These are phyloP conservation scores for Caenorhabditis sinica DNA, from an alignment of 2,888 invertebrate genomes.

Conservation along the genomic window DNA sequence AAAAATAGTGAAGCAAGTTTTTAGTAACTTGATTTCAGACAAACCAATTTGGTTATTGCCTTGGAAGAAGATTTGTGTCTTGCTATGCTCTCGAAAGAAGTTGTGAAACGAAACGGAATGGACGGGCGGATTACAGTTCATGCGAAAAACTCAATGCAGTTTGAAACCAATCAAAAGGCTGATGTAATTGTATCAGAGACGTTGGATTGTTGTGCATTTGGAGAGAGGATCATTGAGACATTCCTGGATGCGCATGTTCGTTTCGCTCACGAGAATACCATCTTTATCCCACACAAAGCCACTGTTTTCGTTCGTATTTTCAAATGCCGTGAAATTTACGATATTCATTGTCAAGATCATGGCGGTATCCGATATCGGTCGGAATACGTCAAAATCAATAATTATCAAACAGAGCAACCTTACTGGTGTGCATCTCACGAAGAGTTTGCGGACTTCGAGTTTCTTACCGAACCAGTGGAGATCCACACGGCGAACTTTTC, in stretches of 20 bases:
- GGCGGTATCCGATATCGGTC: conserved; percentile 50
- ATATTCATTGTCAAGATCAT: conserved; percentile 56
- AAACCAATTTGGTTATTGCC: conserved; percentile 50
- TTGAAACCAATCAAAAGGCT: conserved; percentile 49
- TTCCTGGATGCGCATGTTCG: conserved; percentile 68
- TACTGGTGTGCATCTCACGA: conserved; percentile 66
- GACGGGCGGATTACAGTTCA: conserved; percentile 26
- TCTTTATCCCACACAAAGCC: conserved; percentile 67
- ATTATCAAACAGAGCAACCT: conserved; percentile 28
- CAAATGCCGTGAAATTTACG: conserved; percentile 53
- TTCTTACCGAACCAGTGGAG: conserved; percentile 47
- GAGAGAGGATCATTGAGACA: conserved; percentile 65
- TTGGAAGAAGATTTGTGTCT: conserved; percentile 60
- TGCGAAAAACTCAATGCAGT: conserved; percentile 39
- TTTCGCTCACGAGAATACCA: conserved; percentile 48
- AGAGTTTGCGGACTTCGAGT: conserved; percentile 51
- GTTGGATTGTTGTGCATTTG: conserved; percentile 71
- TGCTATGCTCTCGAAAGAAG: conserved; percentile 52
- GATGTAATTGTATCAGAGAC: conserved; percentile 69
- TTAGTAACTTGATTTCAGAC: conserved; percentile 37
- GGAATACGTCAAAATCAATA: conserved; percentile 51
- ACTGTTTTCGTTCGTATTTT: conserved; percentile 52
- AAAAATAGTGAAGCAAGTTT: background rate
- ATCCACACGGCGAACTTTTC: conserved; percentile 50
- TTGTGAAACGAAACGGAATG: conserved; percentile 41